Conservation (phyloP, 1,140 invertebrate species). For the Drosophila virilis region DNA sequence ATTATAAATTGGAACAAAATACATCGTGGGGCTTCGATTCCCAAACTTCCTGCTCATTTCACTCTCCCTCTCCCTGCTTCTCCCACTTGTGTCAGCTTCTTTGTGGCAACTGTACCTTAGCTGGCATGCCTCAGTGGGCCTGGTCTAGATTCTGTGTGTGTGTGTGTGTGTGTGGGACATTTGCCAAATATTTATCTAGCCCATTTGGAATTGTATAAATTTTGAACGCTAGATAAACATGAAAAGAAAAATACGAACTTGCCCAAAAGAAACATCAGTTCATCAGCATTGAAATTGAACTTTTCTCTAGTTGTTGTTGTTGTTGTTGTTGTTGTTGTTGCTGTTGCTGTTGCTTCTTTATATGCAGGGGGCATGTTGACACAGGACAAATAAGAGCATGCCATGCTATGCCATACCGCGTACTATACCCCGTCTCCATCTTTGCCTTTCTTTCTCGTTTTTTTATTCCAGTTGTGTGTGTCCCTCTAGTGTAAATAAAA, state of each 20-base stretch:
- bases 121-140: neutral
- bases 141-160: neutral
- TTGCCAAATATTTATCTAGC: constrained; percentile 50
- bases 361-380: constrained; percentile 53
- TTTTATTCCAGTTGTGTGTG: constrained; percentile 5
- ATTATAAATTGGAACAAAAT: too few relatives aligned
- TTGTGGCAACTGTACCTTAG: constrained; percentile 27
- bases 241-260: constrained; percentile 56
- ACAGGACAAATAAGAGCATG: constrained; percentile 43
- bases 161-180: constrained; percentile 1
- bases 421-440: neutral
- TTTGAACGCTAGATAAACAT: constrained; percentile 56
- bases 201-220: constrained; percentile 58
- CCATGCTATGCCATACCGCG: neutral
- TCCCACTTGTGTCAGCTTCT: neutral
- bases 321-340: neutral
- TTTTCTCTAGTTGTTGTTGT: constrained; percentile 25
- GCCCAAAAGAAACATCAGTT: constrained; percentile 16
- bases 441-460: neutral
- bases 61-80: neutral
- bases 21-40: too few relatives aligned
- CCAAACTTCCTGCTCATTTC: too few relatives aligned
- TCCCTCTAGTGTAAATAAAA: constrained; percentile 51
- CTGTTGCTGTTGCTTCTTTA: constrained; percentile 32
- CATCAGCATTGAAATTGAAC: constrained; percentile 59